Percentiles rank a stretch among this genome's conserved stretches.
Conservation (phyloP, 2,888 invertebrate genomes). For the Dinocampus coccinellae region DNA sequence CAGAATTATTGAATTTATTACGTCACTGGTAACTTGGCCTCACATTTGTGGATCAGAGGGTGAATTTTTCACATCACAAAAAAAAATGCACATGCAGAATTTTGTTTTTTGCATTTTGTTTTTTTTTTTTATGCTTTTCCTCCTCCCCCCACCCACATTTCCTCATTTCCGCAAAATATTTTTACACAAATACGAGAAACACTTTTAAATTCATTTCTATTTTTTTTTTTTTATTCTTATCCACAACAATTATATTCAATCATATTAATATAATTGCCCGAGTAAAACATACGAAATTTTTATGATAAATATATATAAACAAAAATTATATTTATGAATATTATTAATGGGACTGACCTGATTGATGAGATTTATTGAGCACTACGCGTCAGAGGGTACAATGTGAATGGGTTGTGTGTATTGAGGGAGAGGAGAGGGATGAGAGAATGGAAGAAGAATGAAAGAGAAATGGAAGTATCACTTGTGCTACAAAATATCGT, state of each 20-base stretch:
- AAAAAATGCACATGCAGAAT: slow-evolving; percentile 3
- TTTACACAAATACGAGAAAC: neutral
- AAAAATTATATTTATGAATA: slow-evolving; percentile 21
- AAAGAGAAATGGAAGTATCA: slow-evolving; percentile 44
- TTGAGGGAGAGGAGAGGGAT: slow-evolving; percentile 48
- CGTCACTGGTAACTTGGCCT: slow-evolving; percentile 65
- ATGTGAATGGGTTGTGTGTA: no score
- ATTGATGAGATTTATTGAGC: slow-evolving; percentile 53
- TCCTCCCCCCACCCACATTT: slow-evolving; percentile 6
- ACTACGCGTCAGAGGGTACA: neutral
- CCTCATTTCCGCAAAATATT: neutral
- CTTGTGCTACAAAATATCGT: slow-evolving; percentile 51
- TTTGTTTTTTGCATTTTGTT: neutral
- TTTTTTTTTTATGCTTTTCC: neutral
- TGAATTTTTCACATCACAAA: slow-evolving; percentile 46
- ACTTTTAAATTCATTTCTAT: slow-evolving; percentile 14
- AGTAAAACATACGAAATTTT: slow-evolving; percentile 11
- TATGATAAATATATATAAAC: slow-evolving; percentile 17
- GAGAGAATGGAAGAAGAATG: slow-evolving; percentile 37
- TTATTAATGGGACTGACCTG: slow-evolving; percentile 61
- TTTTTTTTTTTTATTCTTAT: slow-evolving; percentile 11
- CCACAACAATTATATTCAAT: neutral
- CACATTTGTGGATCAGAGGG: slow-evolving; percentile 61
- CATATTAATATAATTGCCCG: slow-evolving; percentile 17
- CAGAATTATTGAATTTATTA: slow-evolving; percentile 52